Evolutionary conservation across 2,888 invertebrate genomes (phyloP), one percentile per base, ranked within the genome.

Genomic region (Callosobruchus maculatus): DNA sequence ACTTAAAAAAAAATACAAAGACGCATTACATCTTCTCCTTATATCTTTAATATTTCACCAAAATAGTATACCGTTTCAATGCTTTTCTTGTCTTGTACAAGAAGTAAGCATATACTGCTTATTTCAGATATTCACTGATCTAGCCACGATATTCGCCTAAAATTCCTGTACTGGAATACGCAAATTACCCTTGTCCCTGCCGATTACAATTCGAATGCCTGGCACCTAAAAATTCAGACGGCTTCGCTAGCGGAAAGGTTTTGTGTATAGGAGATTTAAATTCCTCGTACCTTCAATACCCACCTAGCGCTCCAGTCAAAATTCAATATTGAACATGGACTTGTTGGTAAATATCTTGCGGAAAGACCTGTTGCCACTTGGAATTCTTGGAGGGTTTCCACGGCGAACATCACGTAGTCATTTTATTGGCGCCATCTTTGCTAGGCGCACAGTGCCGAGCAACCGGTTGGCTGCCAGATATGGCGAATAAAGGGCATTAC

Each of bases 371-470:
- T 86, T 86, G 85, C 85, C 82, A 84, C 84, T 86, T 84, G 83
- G 49, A 84, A 84, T 84, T 85, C 85, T 84, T 82, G 77, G 78
- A 80, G 80, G 82, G 82, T 82, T 83, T 82, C 81, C 80, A 83
- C 82, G 83, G 82, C 83, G 81, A 49, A 82, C 82, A 81, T 85
- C 85, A 85, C 85, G 85, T 85, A 81, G 82, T 79, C 82, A 81
- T 85, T 85, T 85, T 85, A 85, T 85, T 85, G 83, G 84, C 82
- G 84, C 84, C 85, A 84, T 85, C 84, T 84, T 82, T 82, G 84
- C 83, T 78, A 81, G 76, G 81, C 79, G 82, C 81, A 49, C 49
- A 49, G 18, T 18, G 49, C 18, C 49, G 77, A 84, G 84, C 84
- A 84, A 84, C 84, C 84, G 82, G 84, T 84, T 83, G 83, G 72